phyloP scores from a whole-genome alignment of 2,888 invertebrate genomes.

The Oscheius sp. region DNA sequence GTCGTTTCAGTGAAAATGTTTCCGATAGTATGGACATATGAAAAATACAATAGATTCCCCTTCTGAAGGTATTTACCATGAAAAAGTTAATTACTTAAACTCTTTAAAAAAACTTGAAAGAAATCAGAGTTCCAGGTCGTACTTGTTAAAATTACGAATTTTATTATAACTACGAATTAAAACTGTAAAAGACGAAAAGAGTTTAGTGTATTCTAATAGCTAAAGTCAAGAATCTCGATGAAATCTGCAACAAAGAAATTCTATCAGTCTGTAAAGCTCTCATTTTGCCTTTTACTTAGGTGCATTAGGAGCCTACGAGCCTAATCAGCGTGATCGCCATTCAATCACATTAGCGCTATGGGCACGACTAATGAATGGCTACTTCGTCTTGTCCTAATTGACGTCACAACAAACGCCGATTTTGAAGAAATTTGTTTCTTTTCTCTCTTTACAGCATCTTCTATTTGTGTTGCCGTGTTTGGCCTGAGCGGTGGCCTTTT shows the following conservation, averaged over 20 bases:
- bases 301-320: not conserved
- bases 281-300: not conserved
- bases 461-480: not conserved
- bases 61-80: no score
- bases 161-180: no score
- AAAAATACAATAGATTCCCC: no score
- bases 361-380: slow-evolving; percentile 24
- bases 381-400: slow-evolving; percentile 19
- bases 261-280: not conserved
- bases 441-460: not conserved
- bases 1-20: no score
- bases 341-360: slow-evolving; percentile 22
- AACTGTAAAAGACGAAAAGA: no score
- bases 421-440: not conserved
- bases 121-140: no score
- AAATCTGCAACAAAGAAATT: not conserved
- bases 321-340: slow-evolving; percentile 16
- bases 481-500: not conserved
- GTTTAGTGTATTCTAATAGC: no score
- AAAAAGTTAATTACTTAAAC: no score
- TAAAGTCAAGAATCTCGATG: not conserved
- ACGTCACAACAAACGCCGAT: slow-evolving; percentile 9
- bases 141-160: no score
- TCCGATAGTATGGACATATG: no score
- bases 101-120: no score